These are phyloP conservation scores for Amiota communis DNA, from an alignment of 2,888 invertebrate species.

Conservation along the genomic window DNA sequence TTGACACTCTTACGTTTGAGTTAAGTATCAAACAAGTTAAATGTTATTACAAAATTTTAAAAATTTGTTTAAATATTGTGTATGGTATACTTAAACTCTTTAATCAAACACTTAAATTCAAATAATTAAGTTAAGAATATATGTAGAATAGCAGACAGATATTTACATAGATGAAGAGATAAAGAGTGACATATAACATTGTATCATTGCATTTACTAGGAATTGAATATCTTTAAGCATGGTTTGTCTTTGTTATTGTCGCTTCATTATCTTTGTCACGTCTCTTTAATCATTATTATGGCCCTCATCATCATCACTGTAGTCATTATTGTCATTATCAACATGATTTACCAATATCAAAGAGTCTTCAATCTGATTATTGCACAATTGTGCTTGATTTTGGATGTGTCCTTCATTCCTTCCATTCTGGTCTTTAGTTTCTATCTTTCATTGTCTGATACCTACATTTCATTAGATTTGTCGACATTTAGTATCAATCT, in stretches of 20 bases:
- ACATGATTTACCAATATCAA: conserved; percentile 6
- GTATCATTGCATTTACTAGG: too few relatives aligned
- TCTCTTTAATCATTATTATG: not conserved
- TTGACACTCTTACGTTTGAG: too few relatives aligned
- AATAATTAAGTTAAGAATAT: too few relatives aligned
- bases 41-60: too few relatives aligned
- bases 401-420: not conserved
- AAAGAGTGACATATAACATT: too few relatives aligned
- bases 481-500: not conserved
- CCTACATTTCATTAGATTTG: not conserved
- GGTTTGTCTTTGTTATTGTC: not conserved
- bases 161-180: too few relatives aligned
- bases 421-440: not conserved
- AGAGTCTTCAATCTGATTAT: conserved; percentile 2
- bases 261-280: too few relatives aligned
- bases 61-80: too few relatives aligned
- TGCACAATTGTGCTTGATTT: conserved; percentile 24
- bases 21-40: too few relatives aligned
- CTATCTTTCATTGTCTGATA: not conserved
- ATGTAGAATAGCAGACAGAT: too few relatives aligned
- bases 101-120: too few relatives aligned
- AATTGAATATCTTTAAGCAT: conserved; percentile 1
- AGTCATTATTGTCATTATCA: not conserved
- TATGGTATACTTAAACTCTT: too few relatives aligned
- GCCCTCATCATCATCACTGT: not conserved